phyloP scores from a whole-genome alignment of 2,797 vertebrate genomes.

The Ciconia nigra region DNA sequence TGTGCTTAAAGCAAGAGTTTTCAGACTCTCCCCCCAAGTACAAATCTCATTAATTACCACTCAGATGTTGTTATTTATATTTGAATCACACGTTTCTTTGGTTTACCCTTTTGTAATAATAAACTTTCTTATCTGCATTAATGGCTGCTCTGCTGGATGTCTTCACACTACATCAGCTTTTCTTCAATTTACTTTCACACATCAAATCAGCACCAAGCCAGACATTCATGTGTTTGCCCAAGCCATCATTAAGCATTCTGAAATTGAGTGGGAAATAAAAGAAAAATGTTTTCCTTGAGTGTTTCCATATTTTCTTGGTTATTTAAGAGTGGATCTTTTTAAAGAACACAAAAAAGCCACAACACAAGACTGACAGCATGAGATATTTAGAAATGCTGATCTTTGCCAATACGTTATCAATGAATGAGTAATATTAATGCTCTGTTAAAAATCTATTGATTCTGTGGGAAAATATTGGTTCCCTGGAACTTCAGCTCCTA shows the following conservation, averaged over 20 bases:
- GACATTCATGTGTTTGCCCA: not conserved
- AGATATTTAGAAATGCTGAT: not conserved
- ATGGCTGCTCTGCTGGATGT: not conserved
- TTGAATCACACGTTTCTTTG: not conserved
- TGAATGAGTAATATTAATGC: not conserved
- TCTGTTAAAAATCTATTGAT: not conserved
- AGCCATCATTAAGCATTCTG: not conserved
- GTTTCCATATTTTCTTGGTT: not conserved
- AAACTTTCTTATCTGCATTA: not conserved
- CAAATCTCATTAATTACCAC: not conserved
- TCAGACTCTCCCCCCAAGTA: not conserved
- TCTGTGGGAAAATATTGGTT: not conserved
- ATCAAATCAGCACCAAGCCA: not conserved
- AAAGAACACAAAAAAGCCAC: not conserved
- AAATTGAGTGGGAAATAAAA: not conserved
- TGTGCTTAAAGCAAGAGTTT: not conserved
- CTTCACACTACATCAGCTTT: not conserved
- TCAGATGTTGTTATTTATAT: not conserved
- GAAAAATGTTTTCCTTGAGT: not conserved
- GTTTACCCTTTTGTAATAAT: not conserved
- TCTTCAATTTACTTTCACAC: not conserved
- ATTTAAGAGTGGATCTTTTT: not conserved
- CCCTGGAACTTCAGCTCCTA: not conserved
- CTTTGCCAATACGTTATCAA: not conserved
- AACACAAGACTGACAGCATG: not conserved